These are phyloP conservation scores for Heterotis niloticus DNA, from an alignment of 2,113 vertebrate species.

Conservation along the genomic window DNA sequence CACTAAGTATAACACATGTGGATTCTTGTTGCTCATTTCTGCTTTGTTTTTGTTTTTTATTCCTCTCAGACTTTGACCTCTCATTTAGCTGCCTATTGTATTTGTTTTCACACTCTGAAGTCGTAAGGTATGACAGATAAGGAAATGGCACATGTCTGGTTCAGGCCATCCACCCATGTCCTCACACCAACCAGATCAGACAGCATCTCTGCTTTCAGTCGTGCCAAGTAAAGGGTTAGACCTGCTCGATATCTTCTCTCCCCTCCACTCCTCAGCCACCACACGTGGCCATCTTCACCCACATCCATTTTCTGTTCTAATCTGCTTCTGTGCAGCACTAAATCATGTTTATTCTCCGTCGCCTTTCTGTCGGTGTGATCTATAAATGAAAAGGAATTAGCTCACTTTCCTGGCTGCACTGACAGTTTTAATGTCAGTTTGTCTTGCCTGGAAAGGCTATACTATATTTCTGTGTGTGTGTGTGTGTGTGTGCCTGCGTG, in stretches of 20 bases:
- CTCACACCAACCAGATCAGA: background rate
- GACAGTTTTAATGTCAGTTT: conserved; percentile 11
- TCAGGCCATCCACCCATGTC: too few species aligned
- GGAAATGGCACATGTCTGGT: too few species aligned
- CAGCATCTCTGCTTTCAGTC: background rate
- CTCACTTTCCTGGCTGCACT: background rate
- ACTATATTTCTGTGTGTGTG: background rate
- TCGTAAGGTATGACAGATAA: too few species aligned
- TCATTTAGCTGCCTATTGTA: too few species aligned
- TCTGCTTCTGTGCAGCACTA: background rate
- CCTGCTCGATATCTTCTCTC: conserved; percentile 3
- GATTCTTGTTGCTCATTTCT: too few species aligned
- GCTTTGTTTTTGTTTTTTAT: too few species aligned
- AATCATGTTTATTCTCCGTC: background rate
- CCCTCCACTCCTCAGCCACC: background rate
- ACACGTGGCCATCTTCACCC: background rate
- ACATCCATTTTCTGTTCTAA: conserved; percentile 7
- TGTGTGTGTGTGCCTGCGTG: background rate
- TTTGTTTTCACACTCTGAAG: too few species aligned
- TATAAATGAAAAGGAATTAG: conserved; percentile 8
- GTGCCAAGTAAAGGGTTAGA: background rate
- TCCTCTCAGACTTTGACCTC: too few species aligned
- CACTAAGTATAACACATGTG: too few species aligned
- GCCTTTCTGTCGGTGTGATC: background rate
- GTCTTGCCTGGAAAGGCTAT: background rate